Evolutionary conservation across 2,888 invertebrate genomes (phyloP).

Genomic region (Drosophila niveifrons): DNA sequence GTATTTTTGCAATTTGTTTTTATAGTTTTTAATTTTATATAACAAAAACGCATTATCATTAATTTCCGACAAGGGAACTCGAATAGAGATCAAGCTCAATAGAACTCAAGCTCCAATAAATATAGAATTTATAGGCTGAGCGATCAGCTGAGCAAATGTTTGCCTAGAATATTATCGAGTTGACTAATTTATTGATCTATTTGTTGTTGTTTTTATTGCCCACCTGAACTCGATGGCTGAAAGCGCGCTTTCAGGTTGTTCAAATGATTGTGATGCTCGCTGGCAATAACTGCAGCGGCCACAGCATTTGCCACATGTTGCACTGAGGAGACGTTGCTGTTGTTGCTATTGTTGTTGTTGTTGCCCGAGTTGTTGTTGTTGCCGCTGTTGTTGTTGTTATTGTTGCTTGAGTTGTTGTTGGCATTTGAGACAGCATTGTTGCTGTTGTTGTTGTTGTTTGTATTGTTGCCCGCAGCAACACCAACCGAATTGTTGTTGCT

Average conservation of each 20-base stretch:
- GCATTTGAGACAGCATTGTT: constrained; percentile 22
- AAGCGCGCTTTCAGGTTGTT: constrained; percentile 78
- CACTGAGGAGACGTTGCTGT: constrained; percentile 62
- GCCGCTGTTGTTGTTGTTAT: constrained; percentile 12
- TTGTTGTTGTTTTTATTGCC: neutral
- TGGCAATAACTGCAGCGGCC: constrained; percentile 81
- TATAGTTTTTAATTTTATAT: too few species aligned
- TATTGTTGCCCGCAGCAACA: constrained; percentile 16
- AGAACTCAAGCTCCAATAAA: neutral
- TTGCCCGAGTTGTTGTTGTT: constrained; percentile 12
- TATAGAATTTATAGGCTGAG: neutral
- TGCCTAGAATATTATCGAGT: neutral
- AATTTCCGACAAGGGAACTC: neutral
- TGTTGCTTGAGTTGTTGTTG: constrained; percentile 14
- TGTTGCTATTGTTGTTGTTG: constrained; percentile 49
- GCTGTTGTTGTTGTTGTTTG: constrained; percentile 17
- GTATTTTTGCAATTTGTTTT: too few species aligned
- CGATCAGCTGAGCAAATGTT: neutral
- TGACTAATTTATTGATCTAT: neutral
- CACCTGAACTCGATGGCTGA: constrained; percentile 79
- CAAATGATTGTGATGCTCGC: constrained; percentile 79
- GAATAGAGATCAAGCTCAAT: neutral
- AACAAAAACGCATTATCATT: too few species aligned
- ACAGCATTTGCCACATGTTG: constrained; percentile 83
- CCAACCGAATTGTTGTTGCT: constrained; percentile 38